Conservation (phyloP, 2,113 vertebrate species). For the Scopus umbretta region DNA sequence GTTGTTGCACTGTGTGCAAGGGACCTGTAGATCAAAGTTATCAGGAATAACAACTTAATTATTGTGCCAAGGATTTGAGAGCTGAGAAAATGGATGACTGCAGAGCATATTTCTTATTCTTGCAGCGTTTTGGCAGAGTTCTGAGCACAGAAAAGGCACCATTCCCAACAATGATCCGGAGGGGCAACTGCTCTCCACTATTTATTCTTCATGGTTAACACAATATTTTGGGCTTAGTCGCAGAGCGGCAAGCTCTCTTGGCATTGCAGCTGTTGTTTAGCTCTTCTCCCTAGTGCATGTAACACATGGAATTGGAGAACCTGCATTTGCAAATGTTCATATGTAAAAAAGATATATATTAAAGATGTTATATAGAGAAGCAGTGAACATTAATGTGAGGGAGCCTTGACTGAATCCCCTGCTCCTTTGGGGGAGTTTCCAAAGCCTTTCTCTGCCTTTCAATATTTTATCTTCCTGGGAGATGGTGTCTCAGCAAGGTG, state of each 20-base stretch:
- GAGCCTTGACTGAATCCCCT: not conserved
- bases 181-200: not conserved
- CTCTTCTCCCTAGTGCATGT: not conserved
- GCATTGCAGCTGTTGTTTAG: not conserved
- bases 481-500: not conserved
- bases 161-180: not conserved
- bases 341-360: too few relatives aligned
- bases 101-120: not conserved
- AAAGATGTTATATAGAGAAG: not conserved
- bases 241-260: not conserved
- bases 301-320: not conserved
- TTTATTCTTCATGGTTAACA: not conserved
- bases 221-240: not conserved
- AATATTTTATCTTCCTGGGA: not conserved
- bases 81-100: not conserved
- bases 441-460: not conserved
- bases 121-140: not conserved
- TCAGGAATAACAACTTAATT: not conserved
- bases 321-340: not conserved
- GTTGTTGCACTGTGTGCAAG: not conserved
- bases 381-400: not conserved
- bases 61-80: not conserved
- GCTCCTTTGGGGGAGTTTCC: not conserved
- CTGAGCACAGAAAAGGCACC: not conserved
- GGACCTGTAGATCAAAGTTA: not conserved